Conservation (phyloP, 2,888 invertebrate genomes). For the Macropis europaea region DNA sequence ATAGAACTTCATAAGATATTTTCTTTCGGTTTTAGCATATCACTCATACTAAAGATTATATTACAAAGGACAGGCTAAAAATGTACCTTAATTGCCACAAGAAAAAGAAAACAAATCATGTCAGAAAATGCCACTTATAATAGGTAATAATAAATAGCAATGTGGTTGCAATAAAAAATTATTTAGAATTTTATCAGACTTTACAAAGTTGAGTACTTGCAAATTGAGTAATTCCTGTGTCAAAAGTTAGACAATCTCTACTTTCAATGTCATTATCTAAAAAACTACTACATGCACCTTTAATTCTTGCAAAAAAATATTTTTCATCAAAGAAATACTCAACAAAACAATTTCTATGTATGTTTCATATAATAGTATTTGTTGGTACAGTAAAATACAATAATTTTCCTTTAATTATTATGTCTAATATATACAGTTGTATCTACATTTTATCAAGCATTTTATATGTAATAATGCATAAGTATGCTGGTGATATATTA, state of each 20-base stretch:
- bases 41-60: constrained; percentile 18
- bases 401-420: constrained; percentile 10
- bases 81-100: constrained; percentile 25
- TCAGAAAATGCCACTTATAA: constrained; percentile 40
- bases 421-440: constrained; percentile 32
- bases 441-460: constrained; percentile 19
- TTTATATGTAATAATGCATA: constrained; percentile 5
- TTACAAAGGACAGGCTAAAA: constrained; percentile 22
- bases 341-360: neutral
- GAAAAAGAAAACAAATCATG: constrained; percentile 19
- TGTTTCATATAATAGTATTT: neutral
- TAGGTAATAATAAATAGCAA: constrained; percentile 21
- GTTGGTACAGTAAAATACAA: neutral
- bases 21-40: neutral
- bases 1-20: neutral
- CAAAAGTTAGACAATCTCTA: neutral
- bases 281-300: neutral
- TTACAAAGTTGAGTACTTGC: no score
- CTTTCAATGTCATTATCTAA: neutral
- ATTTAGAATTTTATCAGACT: neutral
- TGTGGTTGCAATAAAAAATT: constrained; percentile 11
- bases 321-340: neutral
- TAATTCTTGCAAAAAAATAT: neutral
- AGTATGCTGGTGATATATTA: constrained; percentile 14
- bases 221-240: neutral